Base-by-base conservation (phyloP, 2,888 invertebrate species). In the Cheilosia pagana region DNA sequence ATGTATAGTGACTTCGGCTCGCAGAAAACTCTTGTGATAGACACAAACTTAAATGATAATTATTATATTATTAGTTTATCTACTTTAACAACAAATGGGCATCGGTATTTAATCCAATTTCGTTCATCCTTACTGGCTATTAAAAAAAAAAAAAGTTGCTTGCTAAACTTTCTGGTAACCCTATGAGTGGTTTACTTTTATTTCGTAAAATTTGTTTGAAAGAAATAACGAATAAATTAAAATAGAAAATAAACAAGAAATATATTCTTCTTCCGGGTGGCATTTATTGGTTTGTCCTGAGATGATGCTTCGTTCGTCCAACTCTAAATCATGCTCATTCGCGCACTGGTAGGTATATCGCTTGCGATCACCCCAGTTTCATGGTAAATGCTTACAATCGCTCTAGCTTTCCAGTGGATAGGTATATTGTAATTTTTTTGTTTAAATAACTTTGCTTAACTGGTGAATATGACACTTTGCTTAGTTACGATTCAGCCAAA, bases 401-500 rank as follows among this genome's bases (percentile, higher is more conserved):
- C n/a, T 65, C 23, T 60, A 19, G 28, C 31, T 74, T 45, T 35
- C 19, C 43, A 59, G n/a, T 65, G 21, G 23, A 53, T 67, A 39
- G 23, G 45, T 67, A 39, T 50, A 59, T 39, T 39, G 21, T 50
- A 21, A 45, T 55, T 45, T 41, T 14, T 16, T 45, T 16, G 21
- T 31, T 19, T 4, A 21, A 50, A 50, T 55, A 55, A 55, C 35
- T 16, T 19, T 35, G 25, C 68, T 43, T 31, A 16, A n/a, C 48
- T 28, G 41, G 25, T 5, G 12, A 16, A 63, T 10, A 21, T 12
- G 19, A n/a, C 8, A n/a, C 10, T 25, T n/a, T 52, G 1, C n/a
- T 87, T 92, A 94, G 87, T 93, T 93, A 88, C 94, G 93, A 89
- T 94, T 95, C 88, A 97, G 93, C 97, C 97, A 97, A 88, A 96